These are phyloP conservation scores for Brachymystax lenok DNA, from an alignment of 2,797 vertebrate species.

Conservation along the genomic window DNA sequence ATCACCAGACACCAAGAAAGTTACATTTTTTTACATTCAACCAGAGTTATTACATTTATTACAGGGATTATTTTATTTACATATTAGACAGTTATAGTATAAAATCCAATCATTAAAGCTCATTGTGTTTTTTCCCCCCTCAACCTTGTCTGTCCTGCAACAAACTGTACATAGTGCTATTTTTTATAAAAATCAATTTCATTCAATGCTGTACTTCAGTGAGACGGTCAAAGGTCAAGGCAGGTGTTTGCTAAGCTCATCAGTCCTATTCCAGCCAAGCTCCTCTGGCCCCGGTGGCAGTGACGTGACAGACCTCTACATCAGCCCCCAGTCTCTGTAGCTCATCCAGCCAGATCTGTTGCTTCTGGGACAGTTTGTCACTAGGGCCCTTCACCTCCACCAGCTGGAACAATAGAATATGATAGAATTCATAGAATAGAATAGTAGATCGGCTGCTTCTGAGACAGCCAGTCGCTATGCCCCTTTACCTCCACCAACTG, in stretches of 20 bases:
- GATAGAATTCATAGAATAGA: too few species aligned
- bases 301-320: conserved; percentile 94
- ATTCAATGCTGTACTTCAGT: not conserved
- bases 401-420: conserved; percentile 73
- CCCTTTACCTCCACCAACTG: conserved; percentile 98
- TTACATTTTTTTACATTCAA: too few species aligned
- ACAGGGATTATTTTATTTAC: too few species aligned
- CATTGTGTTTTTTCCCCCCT: too few species aligned
- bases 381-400: conserved; percentile 96
- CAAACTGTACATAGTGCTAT: too few species aligned
- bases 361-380: conserved; percentile 92
- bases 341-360: conserved; percentile 92
- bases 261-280: conserved; percentile 62
- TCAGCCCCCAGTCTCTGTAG: conserved; percentile 85
- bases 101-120: too few species aligned
- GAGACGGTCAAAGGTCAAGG: conserved; percentile 2
- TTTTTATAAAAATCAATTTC: too few species aligned
- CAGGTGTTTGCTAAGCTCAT: conserved; percentile 18
- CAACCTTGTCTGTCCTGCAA: too few species aligned
- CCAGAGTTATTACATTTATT: too few species aligned
- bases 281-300: conserved; percentile 82
- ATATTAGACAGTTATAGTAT: too few species aligned
- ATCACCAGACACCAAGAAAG: too few species aligned
- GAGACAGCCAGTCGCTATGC: conserved; percentile 89
- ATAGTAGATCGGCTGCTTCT: conserved; percentile 87